Percentiles rank a stretch among this genome's conserved stretches.
These are phyloP conservation scores for Eulemur albifrons DNA, from an alignment of 2,797 vertebrate species.

Conservation along the genomic window DNA sequence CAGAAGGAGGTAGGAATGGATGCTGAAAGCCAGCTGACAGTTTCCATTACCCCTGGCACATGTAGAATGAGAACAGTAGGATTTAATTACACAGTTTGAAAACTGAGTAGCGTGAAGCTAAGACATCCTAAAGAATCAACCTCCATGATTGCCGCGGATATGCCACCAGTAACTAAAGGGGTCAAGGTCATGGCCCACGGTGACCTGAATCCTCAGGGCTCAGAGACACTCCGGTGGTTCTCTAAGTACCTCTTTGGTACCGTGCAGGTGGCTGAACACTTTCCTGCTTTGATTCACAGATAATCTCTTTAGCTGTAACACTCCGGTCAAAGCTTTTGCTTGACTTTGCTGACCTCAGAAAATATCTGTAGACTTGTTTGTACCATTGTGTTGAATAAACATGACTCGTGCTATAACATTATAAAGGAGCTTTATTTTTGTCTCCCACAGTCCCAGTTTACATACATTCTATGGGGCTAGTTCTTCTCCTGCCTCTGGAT, in stretches of 20 bases:
- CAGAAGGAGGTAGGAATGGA: neutral
- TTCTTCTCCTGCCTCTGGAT: neutral
- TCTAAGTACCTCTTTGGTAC: neutral
- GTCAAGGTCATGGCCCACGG: neutral
- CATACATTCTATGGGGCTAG: neutral
- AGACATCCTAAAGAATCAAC: neutral
- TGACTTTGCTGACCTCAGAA: constrained; percentile 50
- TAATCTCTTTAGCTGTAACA: constrained; percentile 15
- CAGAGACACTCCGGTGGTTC: neutral
- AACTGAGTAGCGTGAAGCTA: neutral
- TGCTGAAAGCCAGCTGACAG: neutral
- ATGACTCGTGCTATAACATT: neutral
- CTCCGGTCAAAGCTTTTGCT: neutral
- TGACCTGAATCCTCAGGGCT: neutral
- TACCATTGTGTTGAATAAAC: constrained; percentile 16
- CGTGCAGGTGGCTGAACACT: neutral
- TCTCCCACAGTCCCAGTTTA: neutral
- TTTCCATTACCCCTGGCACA: neutral
- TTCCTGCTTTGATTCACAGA: constrained; percentile 4
- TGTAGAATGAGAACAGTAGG: neutral
- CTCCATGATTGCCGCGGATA: neutral
- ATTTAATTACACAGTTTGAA: neutral
- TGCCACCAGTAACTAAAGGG: neutral
- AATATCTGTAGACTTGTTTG: constrained; percentile 36
- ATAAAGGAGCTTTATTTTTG: constrained; percentile 50